These are phyloP conservation scores for Apeltes quadracus DNA, from an alignment of 2,113 vertebrate species.

Conservation along the genomic window DNA sequence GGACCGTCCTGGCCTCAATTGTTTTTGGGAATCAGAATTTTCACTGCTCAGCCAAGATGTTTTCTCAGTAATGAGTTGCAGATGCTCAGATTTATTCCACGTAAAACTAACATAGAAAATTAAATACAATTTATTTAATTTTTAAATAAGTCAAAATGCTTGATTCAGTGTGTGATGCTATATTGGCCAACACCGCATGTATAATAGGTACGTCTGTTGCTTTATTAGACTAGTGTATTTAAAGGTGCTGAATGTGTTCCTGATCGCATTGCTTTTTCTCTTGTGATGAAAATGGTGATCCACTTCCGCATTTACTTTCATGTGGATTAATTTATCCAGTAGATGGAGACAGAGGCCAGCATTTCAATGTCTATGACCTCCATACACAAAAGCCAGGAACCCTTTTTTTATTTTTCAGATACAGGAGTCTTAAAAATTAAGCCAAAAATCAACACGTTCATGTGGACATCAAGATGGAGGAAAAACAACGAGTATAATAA, in stretches of 20 bases:
- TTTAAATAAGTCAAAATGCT: slow-evolving; percentile 26
- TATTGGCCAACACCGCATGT: background rate
- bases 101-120: background rate
- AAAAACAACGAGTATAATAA: slow-evolving; percentile 26
- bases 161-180: background rate
- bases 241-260: slow-evolving; percentile 17
- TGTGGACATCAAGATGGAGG: slow-evolving; percentile 34
- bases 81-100: slow-evolving; percentile 3
- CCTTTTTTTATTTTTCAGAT: slow-evolving; percentile 31
- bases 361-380: background rate
- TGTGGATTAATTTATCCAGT: slow-evolving; percentile 31
- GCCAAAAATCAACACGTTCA: slow-evolving; percentile 23
- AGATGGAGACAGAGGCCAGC: slow-evolving; percentile 53
- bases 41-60: slow-evolving; percentile 26
- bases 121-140: slow-evolving; percentile 40
- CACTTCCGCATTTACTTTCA: background rate
- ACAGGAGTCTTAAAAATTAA: slow-evolving; percentile 52
- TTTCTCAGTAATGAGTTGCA: background rate
- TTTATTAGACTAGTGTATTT: background rate
- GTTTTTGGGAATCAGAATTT: slow-evolving; percentile 14
- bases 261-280: background rate
- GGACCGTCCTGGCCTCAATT: slow-evolving; percentile 21
- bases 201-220: background rate
- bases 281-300: background rate
- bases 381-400: background rate